Evolutionary conservation across 2,797 vertebrate genomes (phyloP).

Genomic region (Sebastes vulpes): DNA sequence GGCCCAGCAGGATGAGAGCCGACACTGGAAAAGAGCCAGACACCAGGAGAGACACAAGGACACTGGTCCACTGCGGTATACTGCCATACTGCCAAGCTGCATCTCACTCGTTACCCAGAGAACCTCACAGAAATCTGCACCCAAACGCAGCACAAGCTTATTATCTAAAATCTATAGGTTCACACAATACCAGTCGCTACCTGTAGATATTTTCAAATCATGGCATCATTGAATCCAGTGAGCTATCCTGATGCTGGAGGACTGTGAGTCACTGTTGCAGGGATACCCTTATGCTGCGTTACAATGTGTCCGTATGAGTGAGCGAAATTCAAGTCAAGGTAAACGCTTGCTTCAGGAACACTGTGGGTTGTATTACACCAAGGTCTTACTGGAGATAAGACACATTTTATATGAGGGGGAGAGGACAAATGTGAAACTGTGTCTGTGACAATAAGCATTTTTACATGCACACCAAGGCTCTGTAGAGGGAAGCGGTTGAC

Average conservation of each 20-base stretch:
- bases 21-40: constrained; percentile 76
- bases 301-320: constrained; percentile 34
- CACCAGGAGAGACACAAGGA: constrained; percentile 77
- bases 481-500: background rate
- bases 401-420: background rate
- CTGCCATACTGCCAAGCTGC: constrained; percentile 53
- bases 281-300: constrained; percentile 57
- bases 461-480: background rate
- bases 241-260: constrained; percentile 36
- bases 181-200: background rate
- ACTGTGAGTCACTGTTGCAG: constrained; percentile 53
- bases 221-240: constrained; percentile 17
- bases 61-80: constrained; percentile 72
- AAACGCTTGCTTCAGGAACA: constrained; percentile 42
- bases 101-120: constrained; percentile 4
- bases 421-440: constrained; percentile 10
- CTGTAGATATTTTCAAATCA: constrained; percentile 6
- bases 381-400: constrained; percentile 56
- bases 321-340: constrained; percentile 67
- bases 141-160: background rate
- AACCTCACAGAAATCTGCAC: constrained; percentile 27
- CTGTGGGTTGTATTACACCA: constrained; percentile 33
- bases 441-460: background rate
- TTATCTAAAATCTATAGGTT: background rate
- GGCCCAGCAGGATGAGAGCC: constrained; percentile 58